A percentile compares a stretch with the other conserved stretches of the same genome.
Conservation (phyloP, 2,113 vertebrate genomes). For the Spea bombifrons region DNA sequence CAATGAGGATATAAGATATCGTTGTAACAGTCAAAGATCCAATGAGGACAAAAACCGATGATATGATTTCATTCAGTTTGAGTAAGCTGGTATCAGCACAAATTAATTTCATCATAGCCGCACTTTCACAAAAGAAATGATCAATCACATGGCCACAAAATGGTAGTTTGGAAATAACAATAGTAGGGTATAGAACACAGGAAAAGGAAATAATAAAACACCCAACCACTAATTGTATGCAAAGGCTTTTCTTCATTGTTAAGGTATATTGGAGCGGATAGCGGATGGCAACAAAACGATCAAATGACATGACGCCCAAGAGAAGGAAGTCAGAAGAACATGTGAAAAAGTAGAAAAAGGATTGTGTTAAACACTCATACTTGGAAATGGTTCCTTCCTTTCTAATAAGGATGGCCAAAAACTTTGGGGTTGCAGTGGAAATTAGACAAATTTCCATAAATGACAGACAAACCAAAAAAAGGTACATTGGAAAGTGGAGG, state of each 20-base stretch:
- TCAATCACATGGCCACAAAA: conserved; percentile 27
- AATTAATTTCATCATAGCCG: conserved; percentile 12
- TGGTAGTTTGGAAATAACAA: conserved; percentile 23
- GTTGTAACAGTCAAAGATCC: conserved; percentile 49
- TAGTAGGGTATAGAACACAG: conserved; percentile 42
- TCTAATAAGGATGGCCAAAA: conserved; percentile 5
- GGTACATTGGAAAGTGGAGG: conserved; percentile 33
- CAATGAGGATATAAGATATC: conserved; percentile 51
- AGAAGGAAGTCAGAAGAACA: conserved; percentile 50
- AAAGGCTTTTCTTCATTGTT: conserved; percentile 50
- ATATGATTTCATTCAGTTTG: conserved; percentile 1
- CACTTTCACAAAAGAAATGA: conserved; percentile 44
- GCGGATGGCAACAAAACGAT: conserved; percentile 56
- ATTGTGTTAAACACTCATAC: conserved; percentile 53
- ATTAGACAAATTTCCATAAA: neutral
- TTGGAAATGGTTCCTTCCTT: conserved; percentile 14
- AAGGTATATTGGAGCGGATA: conserved; percentile 51
- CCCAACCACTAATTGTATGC: conserved; percentile 45
- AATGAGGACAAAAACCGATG: conserved; percentile 38
- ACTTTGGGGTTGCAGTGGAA: conserved; percentile 11
- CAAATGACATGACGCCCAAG: conserved; percentile 56
- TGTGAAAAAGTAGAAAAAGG: conserved; percentile 50
- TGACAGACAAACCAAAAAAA: conserved; percentile 24
- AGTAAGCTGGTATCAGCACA: conserved; percentile 24
- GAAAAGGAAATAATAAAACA: conserved; percentile 51